Conservation (phyloP, 2,797 vertebrate species). For the Eulemur mongoz region DNA sequence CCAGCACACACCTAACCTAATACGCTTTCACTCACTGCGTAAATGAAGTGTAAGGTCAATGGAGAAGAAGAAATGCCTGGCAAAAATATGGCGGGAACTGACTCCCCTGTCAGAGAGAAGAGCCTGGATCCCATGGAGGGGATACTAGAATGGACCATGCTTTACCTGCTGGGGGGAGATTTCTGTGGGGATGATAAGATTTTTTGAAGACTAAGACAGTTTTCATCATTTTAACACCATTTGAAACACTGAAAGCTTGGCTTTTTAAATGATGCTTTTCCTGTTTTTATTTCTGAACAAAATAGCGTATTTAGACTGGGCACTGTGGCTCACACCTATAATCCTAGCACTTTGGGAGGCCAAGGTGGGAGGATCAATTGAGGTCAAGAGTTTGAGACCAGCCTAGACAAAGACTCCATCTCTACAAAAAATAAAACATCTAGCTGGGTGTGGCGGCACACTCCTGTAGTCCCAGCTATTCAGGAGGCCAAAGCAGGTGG, state of each 20-base stretch:
- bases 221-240: background rate
- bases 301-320: background rate
- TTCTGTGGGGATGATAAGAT: background rate
- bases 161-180: background rate
- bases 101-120: background rate
- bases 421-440: background rate
- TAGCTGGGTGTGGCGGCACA: background rate
- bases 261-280: background rate
- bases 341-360: background rate
- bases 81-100: background rate
- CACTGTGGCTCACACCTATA: background rate
- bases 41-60: background rate
- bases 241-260: background rate
- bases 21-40: background rate
- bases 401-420: background rate
- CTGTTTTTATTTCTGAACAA: conserved; percentile 29
- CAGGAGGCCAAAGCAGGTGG: background rate
- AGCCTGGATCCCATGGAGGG: background rate
- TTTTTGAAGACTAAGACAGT: background rate
- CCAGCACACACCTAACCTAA: background rate
- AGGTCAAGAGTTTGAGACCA: background rate
- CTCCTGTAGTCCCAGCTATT: background rate
- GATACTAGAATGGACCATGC: background rate
- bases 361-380: background rate
- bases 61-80: background rate